Base-by-base conservation (phyloP, 2,888 invertebrate genomes). In the Agriotes lineatus region DNA sequence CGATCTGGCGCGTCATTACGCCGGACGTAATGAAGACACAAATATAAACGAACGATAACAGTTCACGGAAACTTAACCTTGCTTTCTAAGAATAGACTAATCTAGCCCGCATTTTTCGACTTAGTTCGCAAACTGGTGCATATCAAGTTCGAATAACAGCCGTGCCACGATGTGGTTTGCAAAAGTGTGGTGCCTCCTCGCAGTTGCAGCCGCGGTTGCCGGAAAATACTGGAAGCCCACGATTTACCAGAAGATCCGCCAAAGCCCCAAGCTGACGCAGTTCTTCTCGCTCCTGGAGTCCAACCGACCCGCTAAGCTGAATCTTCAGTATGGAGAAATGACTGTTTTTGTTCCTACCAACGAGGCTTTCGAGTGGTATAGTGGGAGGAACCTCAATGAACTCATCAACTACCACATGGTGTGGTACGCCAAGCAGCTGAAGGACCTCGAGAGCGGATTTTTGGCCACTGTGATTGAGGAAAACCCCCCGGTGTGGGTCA, bases 341-440 rank as follows among this genome's bases (percentile, higher is more conserved):
- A 96, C 96, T 5, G 85, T 96, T 70, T 96, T 96, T 80, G 95
- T 93, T 67, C 95, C 96, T 7, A 93, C 93, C 73, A 95, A 96
- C 84, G 88, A 89, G 75, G 95, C 95, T 58, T 94, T 96, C 85
- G 90, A 68, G n/a, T 63, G 68, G 68, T 68, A 52, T 18, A 63
- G 80, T 75, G 75, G 80, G 75, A 72, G 80, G 73, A 67, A 86
- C 84, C 54, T 90, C 69, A 90, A 93, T 14, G 88, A 93, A 20
- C 91, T 82, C 12, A 75, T 78, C 0, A 77, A 79, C 33, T 84
- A 83, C 58, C 84, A 84, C 67, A 76, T 83, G 67, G 76, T 77
- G n/a, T 76, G 75, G 52, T 87, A 91, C 73, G 90, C 93, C 0
- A 88, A 89, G 73, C 90, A 88, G 16, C 82, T 90, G 60, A 86